Evolutionary conservation across 2,113 vertebrate genomes (phyloP), one percentile per base, ranked within the genome.

Genomic region (Hippocampus guttulatus): DNA sequence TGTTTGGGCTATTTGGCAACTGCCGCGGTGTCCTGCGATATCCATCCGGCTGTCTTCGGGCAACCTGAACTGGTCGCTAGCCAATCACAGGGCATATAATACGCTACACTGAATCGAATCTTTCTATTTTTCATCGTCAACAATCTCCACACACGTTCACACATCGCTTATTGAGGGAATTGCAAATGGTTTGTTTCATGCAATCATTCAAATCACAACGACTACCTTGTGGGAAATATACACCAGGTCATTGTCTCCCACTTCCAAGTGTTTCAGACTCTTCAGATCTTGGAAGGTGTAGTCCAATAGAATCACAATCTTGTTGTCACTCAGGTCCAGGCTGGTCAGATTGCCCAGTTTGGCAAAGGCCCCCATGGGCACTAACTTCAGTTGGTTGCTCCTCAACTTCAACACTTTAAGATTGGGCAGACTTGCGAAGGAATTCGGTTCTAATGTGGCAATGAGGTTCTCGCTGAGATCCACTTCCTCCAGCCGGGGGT

Each of bases 401-500:
- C 95, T 88, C 58, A 99, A 91, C 74, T 93, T 91, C 80, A 99
- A 85, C 21, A 92, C 91, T 75, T 93, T 95, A 73, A 99, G 93
- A 85, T 87, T 90, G 43, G 92, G 93, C 16, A 99, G 92, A 77
- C 90, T 88, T 85, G 93, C 90, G 51, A 99, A 99, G 88, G 96
- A 95, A 0, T 97, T 98, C 0, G 95, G 95, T 89, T 99, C 97
- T 84, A 99, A 91, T 14, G 94, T 94, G 67, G 93, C 88, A 57
- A 99, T 95, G 71, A 94, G 91, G 87, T 99, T 99, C 87, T 98
- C 97, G 0, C 96, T 98, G 64, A 99, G 92, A 76, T 99, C 96
- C 71, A 99, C 89, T 81, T 98, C 96, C 84, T 99, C 97, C 79
- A 99, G 91, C 43, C 88, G 88, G 0, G 96, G 95, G 78, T 95